These are phyloP conservation scores for Drosophila rhopaloa DNA, from an alignment of 1,140 invertebrate species.

Conservation along the genomic window DNA sequence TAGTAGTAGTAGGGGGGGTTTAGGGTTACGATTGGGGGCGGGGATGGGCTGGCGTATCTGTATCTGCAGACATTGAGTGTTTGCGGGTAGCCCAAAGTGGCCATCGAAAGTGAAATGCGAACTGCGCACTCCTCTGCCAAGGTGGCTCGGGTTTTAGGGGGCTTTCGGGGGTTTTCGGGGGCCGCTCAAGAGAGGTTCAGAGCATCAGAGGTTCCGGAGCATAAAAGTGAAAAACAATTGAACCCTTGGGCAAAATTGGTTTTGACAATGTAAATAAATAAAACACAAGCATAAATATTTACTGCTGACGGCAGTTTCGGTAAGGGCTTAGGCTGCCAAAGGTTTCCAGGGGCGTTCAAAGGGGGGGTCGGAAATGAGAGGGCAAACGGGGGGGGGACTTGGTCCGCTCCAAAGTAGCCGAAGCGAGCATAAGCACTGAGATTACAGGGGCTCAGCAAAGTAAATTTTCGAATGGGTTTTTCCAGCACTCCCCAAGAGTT, in stretches of 20 bases:
- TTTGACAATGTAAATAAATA: conserved; percentile 84
- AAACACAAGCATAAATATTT: conserved; percentile 83
- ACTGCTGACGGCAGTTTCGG: conserved; percentile 70
- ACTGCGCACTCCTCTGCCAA: conserved; percentile 24
- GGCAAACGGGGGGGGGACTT: no score
- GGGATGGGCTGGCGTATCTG: no score
- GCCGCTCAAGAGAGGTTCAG: not conserved
- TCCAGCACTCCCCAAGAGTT: not conserved
- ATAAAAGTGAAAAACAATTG: conserved; percentile 83
- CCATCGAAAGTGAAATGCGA: conserved; percentile 62
- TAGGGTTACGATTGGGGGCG: not conserved
- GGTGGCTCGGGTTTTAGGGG: not conserved
- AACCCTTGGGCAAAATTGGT: conserved; percentile 83
- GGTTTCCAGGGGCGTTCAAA: not conserved
- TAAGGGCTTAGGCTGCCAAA: conserved; percentile 40
- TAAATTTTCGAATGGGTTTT: conserved; percentile 50
- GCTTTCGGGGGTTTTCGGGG: not conserved
- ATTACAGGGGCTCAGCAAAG: conserved; percentile 70
- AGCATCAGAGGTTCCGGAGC: conserved; percentile 13
- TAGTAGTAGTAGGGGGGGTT: not conserved
- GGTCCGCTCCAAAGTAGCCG: not conserved
- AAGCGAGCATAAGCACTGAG: conserved; percentile 62
- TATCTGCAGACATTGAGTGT: conserved; percentile 32
- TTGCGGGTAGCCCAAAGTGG: conserved; percentile 56
- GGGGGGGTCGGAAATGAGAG: conserved; percentile 2